Evolutionary conservation across 2,113 vertebrate species (phyloP).

Genomic region (Herpailurus yagouaroundi): DNA sequence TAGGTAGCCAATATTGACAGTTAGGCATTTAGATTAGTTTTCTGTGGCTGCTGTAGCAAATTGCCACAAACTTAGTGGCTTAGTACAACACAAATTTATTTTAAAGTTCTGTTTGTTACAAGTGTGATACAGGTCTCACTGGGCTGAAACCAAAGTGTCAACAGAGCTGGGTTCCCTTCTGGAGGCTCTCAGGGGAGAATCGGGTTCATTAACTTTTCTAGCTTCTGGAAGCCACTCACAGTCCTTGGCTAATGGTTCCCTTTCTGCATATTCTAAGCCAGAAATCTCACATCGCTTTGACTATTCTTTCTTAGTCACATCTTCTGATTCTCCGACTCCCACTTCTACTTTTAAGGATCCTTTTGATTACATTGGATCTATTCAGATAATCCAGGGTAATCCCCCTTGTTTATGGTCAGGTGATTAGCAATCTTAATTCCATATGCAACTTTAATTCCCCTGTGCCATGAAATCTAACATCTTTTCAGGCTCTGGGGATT

Average conservation of each 20-base stretch:
- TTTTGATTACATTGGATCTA: background rate
- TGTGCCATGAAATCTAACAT: background rate
- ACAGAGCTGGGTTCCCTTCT: background rate
- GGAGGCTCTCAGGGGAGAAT: background rate
- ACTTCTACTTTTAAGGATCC: background rate
- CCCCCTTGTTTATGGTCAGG: background rate
- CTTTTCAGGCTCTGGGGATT: background rate
- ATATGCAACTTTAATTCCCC: background rate
- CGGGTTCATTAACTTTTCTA: background rate
- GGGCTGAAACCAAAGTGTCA: background rate
- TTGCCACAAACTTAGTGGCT: background rate
- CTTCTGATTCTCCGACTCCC: background rate
- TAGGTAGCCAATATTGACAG: background rate
- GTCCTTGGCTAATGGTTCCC: background rate
- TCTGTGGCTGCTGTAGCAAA: background rate
- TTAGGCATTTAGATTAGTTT: background rate
- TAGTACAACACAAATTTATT: background rate
- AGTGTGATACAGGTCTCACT: background rate
- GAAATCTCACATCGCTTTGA: background rate
- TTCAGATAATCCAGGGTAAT: background rate
- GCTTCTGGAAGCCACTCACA: background rate
- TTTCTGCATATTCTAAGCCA: background rate
- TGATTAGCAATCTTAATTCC: background rate
- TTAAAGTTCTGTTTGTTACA: background rate
- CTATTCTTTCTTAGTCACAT: background rate